These are phyloP conservation scores for Dolichotis patagonum DNA, from an alignment of 2,113 vertebrate genomes.

Conservation along the genomic window DNA sequence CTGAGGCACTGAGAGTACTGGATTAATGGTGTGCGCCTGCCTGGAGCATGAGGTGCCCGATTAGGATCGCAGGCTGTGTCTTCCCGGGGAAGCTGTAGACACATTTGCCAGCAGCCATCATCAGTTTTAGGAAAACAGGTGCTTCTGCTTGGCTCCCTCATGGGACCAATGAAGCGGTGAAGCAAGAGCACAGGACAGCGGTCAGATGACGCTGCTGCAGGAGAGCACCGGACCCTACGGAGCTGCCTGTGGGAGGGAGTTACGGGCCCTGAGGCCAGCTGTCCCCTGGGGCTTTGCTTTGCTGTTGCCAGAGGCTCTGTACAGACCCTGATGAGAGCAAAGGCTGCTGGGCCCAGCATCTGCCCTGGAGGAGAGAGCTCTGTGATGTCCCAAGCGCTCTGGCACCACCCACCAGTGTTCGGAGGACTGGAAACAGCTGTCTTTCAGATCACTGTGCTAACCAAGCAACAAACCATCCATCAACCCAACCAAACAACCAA, in stretches of 20 bases:
- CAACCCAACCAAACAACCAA: background rate
- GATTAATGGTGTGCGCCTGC: fast-evolving
- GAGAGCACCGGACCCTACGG: background rate
- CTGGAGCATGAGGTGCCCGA: fast-evolving
- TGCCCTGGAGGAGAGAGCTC: fast-evolving
- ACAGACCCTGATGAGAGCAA: background rate
- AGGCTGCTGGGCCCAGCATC: background rate
- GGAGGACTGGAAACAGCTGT: background rate
- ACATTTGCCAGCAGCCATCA: background rate
- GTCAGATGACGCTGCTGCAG: slow-evolving; percentile 14
- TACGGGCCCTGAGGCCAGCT: background rate
- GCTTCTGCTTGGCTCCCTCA: slow-evolving; percentile 32
- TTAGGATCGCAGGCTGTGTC: fast-evolving
- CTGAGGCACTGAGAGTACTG: background rate
- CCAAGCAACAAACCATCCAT: background rate
- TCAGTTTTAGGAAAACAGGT: background rate
- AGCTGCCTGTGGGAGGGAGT: background rate
- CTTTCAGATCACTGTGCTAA: background rate
- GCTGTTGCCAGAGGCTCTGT: background rate
- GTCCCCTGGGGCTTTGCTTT: fast-evolving
- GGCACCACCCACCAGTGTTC: background rate
- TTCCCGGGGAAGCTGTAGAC: too few relatives aligned
- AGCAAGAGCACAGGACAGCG: background rate
- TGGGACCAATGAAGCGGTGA: slow-evolving; percentile 57
- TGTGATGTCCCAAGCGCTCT: fast-evolving